Conservation (phyloP, 1,140 invertebrate species). For the Trichogramma pretiosum region DNA sequence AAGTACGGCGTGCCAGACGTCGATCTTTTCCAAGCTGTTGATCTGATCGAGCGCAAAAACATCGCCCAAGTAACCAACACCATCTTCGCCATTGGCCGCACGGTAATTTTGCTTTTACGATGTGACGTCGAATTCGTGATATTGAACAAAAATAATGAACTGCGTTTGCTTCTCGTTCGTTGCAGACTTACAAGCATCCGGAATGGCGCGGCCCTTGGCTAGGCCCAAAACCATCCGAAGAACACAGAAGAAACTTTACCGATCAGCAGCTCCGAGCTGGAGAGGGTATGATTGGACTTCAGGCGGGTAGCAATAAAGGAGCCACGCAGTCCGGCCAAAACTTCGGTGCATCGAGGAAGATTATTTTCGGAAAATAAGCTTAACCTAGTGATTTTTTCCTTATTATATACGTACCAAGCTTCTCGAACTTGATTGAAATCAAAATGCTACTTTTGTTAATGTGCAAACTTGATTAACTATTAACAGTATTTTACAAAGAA, state of each 20-base stretch:
- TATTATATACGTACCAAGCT: too few relatives aligned
- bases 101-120: constrained; percentile 65
- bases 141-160: too few relatives aligned
- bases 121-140: too few relatives aligned
- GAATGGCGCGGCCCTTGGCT: constrained; percentile 84
- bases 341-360: constrained; percentile 84
- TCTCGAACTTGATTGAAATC: too few relatives aligned
- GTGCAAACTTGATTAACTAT: too few relatives aligned
- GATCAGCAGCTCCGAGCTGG: constrained; percentile 87
- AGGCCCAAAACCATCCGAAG: constrained; percentile 83
- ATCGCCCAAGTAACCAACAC: constrained; percentile 89
- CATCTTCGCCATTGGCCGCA: constrained; percentile 83
- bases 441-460: too few relatives aligned
- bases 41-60: constrained; percentile 90
- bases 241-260: constrained; percentile 84
- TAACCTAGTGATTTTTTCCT: too few relatives aligned
- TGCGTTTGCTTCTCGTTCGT: too few relatives aligned
- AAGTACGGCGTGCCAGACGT: constrained; percentile 84
- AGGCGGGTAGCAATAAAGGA: constrained; percentile 93
- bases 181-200: constrained; percentile 76
- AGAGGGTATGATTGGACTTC: constrained; percentile 82
- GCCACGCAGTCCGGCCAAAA: constrained; percentile 87
- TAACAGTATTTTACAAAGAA: too few relatives aligned
- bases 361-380: constrained; percentile 72
- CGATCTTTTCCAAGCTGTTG: constrained; percentile 93